Evolutionary conservation across 2,113 vertebrate genomes (phyloP).

Genomic region (Seriola quinqueradiata): DNA sequence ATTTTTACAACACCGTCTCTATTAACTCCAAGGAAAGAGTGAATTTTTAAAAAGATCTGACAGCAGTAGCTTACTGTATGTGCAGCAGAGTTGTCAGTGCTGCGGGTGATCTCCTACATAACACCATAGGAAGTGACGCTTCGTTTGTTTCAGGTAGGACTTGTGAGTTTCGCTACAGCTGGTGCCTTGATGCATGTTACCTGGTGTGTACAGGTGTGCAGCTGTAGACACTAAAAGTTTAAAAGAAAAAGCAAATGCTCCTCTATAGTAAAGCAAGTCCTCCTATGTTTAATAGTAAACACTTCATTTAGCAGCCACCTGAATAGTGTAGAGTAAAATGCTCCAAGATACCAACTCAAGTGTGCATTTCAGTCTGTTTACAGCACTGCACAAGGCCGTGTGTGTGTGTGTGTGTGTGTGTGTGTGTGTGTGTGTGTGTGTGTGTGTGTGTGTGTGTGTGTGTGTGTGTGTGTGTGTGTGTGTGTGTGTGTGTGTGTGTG

Average conservation of each 20-base stretch:
- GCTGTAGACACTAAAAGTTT: not conserved
- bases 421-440: not conserved
- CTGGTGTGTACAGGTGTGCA: constrained; percentile 8
- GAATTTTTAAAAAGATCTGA: not conserved
- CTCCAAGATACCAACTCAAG: constrained; percentile 22
- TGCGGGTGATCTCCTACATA: not conserved
- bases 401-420: not conserved
- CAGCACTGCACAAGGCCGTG: not conserved
- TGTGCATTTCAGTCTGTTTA: constrained; percentile 11
- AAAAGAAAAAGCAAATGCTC: not conserved
- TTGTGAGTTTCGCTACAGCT: constrained; percentile 11
- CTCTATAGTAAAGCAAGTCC: not conserved
- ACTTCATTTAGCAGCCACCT: constrained; percentile 9
- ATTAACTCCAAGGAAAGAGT: not conserved
- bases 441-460: too few relatives aligned
- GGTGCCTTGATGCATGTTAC: not conserved
- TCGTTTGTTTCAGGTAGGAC: constrained; percentile 4
- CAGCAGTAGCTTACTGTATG: not conserved
- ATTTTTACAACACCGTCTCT: not conserved
- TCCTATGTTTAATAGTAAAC: not conserved
- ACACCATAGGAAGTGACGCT: not conserved
- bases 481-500: not conserved
- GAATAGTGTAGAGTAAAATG: constrained; percentile 18
- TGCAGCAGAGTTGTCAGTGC: not conserved
- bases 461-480: too few relatives aligned